Evolutionary conservation across 1,140 invertebrate species (phyloP).

Genomic region (Cephus cinctus): DNA sequence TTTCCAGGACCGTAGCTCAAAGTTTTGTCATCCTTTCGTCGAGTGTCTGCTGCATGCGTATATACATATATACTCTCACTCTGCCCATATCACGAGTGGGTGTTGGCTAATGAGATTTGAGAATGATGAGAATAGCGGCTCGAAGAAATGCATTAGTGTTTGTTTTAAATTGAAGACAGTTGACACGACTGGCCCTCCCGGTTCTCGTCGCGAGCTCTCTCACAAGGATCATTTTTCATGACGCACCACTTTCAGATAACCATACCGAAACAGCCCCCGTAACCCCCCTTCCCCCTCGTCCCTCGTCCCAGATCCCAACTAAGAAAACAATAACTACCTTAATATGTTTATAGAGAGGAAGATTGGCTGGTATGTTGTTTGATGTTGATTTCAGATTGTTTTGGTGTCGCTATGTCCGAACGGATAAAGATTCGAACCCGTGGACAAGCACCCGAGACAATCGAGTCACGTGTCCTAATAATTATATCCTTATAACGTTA

Average conservation of each 20-base stretch:
- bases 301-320: conserved; percentile 7
- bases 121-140: conserved; percentile 2
- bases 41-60: background rate
- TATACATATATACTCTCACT: background rate
- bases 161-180: conserved; percentile 33
- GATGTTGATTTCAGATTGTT: conserved; percentile 40
- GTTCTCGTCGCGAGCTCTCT: conserved; percentile 20
- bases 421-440: conserved; percentile 28
- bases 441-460: no score
- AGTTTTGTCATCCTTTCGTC: no score
- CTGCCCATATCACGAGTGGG: background rate
- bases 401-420: conserved; percentile 29
- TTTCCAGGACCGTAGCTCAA: no score
- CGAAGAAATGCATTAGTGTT: conserved; percentile 24
- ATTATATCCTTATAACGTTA: no score
- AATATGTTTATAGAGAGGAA: conserved; percentile 36
- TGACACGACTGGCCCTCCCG: conserved; percentile 8
- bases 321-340: conserved; percentile 32
- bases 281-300: background rate
- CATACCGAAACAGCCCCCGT: background rate
- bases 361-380: conserved; percentile 39
- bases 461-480: no score
- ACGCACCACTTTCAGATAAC: conserved; percentile 36
- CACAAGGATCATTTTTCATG: conserved; percentile 48
- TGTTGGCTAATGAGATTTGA: background rate